Evolutionary conservation across 2,113 vertebrate genomes (phyloP).

Genomic region (Jacana jacana): DNA sequence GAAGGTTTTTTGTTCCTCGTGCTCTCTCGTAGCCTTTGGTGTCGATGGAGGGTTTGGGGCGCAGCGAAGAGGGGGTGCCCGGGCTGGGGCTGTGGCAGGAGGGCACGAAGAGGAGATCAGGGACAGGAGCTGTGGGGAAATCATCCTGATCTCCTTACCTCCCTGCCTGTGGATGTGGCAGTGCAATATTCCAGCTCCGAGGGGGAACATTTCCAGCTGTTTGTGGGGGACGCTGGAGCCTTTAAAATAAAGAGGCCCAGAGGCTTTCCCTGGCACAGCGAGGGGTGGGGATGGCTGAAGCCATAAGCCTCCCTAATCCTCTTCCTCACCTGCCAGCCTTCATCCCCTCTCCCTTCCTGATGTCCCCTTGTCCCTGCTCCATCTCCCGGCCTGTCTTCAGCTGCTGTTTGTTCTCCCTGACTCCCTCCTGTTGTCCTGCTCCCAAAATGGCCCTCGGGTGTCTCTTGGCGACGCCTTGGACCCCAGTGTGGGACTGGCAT

Average conservation of each 20-base stretch:
- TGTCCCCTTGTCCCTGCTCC: neutral
- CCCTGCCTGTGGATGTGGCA: too few relatives aligned
- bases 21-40: neutral
- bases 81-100: fast-evolving
- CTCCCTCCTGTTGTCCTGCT: neutral
- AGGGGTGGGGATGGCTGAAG: neutral
- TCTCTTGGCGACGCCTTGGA: neutral
- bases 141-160: neutral
- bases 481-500: neutral
- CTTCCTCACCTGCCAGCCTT: neutral
- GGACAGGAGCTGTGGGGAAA: neutral
- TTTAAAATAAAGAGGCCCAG: neutral
- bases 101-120: neutral
- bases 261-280: neutral
- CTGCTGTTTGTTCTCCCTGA: neutral
- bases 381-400: neutral
- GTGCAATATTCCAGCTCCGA: fast-evolving
- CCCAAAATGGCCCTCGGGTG: neutral
- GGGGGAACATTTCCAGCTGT: too few relatives aligned
- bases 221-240: neutral
- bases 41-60: neutral
- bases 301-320: neutral
- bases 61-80: fast-evolving
- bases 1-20: neutral
- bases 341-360: neutral